Base-by-base conservation (phyloP, 2,113 vertebrate genomes). In the Phalacrocorax aristotelis region DNA sequence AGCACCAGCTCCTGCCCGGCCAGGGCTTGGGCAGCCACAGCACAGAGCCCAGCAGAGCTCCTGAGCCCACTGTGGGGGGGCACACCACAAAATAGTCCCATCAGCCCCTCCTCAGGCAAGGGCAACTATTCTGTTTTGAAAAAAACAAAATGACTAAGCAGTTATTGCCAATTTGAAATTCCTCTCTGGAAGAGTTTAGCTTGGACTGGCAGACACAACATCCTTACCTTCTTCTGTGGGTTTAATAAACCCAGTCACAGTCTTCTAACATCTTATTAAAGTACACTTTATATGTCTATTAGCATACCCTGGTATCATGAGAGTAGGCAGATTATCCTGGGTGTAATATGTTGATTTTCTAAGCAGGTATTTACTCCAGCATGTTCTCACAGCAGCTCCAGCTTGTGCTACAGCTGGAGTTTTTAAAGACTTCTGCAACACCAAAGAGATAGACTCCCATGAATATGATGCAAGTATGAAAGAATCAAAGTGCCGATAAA, bases 371-470 rank as follows among this genome's bases (percentile, higher is more conserved):
- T 40, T 22, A 70, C 49, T 88, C 57, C 51, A 70, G 75, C 20
- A 58, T 61, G 18, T 55, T 75, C 87, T 83, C 77, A 77, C 25
- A 95, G 90, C 91, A 97, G 83, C 83, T 87, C 87, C 82, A 95
- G 76, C 36, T 83, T 44, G 12, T 93, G 90, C 83, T 76, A 90
- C 93, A 95, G 95, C 83, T 81, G 90, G 95, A 97, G 92, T 97
- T 97, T 83, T 57, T 30, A 79, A 68, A 92, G 96, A 96, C 83
- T 97, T 97, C 76, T 64, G 74, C 83, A 97, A 90, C 61, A 93
- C 52, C 58, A 64, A 57, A 58, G 77, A 2, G 0, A 85, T 40
- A 3, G 5, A 81, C 69, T 65, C 71, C 77, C 83, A 38, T 18
- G 32, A 84, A 87, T 19, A 38, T 1, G 5, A 65, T 55, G 72